Base-by-base conservation (phyloP, 2,797 vertebrate species). In the Scyliorhinus canicula region DNA sequence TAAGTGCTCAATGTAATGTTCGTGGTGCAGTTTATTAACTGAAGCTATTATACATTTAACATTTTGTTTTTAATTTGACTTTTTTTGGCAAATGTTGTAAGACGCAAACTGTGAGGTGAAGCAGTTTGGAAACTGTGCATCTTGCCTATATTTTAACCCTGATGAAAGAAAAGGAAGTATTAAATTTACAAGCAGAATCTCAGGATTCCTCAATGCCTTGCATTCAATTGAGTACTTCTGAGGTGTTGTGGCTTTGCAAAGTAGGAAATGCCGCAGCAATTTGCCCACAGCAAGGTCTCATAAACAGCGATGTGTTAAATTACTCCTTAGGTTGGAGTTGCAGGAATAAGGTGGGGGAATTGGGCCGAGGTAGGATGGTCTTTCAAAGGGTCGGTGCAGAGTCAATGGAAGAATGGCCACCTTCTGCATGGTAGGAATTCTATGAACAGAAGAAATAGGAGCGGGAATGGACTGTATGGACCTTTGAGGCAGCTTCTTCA, bases 1-100 rank as follows among this genome's bases (percentile, higher is more conserved):
- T 71, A 94, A 94, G 93, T 74, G 93, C 67, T 94, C 47, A 52
- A 16, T 93, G 90, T 35, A 65, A 26, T 63, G 90, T 93, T 93
- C 90, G 28, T 60, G 52, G 28, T 90, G 12, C 86, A 60, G 86
- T 90, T 55, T 60, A 90, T 90, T 90, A 60, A 90, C 86, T 90
- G 86, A 90, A 52, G 86, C 86, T 90, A 60, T 90, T 60, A n/a
- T 16, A 60, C 24, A 90, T 57, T 90, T 47, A 47, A 60, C 31
- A 60, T 55, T 90, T 90, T n/a, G 52, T 19, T 90, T 90, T 90
- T 12, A 60, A 57, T 90, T 55, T 14, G 52, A 60, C 11, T 19
- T n/a, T 90, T 85, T 57, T n/a, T 60, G 86, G 55, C 86, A 57
- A 90, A n/a, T 55, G 52, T 28, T 60, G 52, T 60, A 90, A 14